Evolutionary conservation across 2,888 invertebrate genomes (phyloP), one percentile per base, ranked within the genome.

Genomic region (Scaptomyza reducta): DNA sequence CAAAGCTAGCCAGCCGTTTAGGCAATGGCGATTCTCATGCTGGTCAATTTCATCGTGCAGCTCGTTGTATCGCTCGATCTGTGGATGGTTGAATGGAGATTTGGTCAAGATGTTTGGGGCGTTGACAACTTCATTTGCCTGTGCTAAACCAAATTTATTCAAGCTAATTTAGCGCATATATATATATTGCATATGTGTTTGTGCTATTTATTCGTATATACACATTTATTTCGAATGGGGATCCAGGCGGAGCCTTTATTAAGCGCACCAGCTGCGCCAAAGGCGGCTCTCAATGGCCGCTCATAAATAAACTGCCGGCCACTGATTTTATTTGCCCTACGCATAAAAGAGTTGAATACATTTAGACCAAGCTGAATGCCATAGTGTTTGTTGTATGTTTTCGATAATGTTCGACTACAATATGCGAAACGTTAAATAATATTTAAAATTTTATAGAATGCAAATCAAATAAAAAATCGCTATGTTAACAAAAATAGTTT

Each of bases 1-100:
- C 14, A 98, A 91, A 57, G 94, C 93, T 66, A 98, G 93, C 98
- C 98, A 98, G 18, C 94, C 94, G 64, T 95, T 94, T 53, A 91
- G 94, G 38, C 96, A 92, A 65, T 94, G 94, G 61, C 94, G 94
- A 45, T 94, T 94, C 33, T 86, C 84, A 25, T 74, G 73, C 65
- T 88, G 88, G 45, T 91, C 90, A 40, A 91, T 89, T 25, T 76
- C 77, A 40, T 91, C 91, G 60, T 90, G 90, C 18, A 91, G 61
- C 38, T 90, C 89, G 56, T 85, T 87, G 65, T 90, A 91, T 58
- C 83, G 88, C 61, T 91, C 91, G 76, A 91, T 91, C 91, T 91
- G 71, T 14, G 55, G 49, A 35, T 0, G 0, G 22, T 2, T 49
- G 18, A 40, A 40, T 40, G 18, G n/a, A 61, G 35, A 61, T 44